A percentile compares a stretch with the other conserved stretches of the same genome.
phyloP scores from a whole-genome alignment of 2,888 invertebrate species.

The Pyrgus malvae region DNA sequence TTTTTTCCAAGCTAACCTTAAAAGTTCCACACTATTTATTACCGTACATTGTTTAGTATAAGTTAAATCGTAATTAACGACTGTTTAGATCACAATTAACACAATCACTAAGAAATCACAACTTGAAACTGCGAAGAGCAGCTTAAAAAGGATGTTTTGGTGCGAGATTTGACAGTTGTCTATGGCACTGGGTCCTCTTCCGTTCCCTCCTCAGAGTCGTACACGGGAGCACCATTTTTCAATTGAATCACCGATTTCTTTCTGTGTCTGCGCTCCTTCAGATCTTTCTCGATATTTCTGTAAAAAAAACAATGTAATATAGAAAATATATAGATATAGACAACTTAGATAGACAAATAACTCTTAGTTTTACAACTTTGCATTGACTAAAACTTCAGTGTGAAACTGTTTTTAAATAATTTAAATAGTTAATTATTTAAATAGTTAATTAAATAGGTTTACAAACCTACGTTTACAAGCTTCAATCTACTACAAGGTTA shows the following conservation, averaged over 20 bases:
- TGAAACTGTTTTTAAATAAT: too few relatives aligned
- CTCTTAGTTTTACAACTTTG: too few relatives aligned
- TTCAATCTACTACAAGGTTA: too few relatives aligned
- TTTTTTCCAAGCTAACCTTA: slow-evolving; percentile 35
- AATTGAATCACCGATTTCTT: slow-evolving; percentile 83
- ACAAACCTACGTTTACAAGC: too few relatives aligned
- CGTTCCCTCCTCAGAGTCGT: slow-evolving; percentile 83
- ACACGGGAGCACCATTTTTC: slow-evolving; percentile 78
- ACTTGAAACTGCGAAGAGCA: slow-evolving; percentile 33
- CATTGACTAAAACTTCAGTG: too few relatives aligned
- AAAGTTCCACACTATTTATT: slow-evolving; percentile 25
- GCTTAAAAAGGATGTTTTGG: slow-evolving; percentile 31
- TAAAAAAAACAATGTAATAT: slow-evolving; percentile 26
- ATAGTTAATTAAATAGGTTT: too few relatives aligned
- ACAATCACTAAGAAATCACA: slow-evolving; percentile 50
- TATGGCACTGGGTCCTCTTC: slow-evolving; percentile 85
- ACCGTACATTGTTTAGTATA: slow-evolving; percentile 11
- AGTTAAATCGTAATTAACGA: slow-evolving; percentile 1
- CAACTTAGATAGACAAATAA: too few relatives aligned
- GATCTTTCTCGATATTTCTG: slow-evolving; percentile 73
- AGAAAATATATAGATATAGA: background rate
- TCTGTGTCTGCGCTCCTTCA: slow-evolving; percentile 77
- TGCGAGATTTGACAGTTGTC: slow-evolving; percentile 47
- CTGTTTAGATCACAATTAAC: slow-evolving; percentile 52
- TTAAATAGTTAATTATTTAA: too few relatives aligned